Base-by-base conservation (phyloP, 2,113 vertebrate species). In the Gavia stellata region DNA sequence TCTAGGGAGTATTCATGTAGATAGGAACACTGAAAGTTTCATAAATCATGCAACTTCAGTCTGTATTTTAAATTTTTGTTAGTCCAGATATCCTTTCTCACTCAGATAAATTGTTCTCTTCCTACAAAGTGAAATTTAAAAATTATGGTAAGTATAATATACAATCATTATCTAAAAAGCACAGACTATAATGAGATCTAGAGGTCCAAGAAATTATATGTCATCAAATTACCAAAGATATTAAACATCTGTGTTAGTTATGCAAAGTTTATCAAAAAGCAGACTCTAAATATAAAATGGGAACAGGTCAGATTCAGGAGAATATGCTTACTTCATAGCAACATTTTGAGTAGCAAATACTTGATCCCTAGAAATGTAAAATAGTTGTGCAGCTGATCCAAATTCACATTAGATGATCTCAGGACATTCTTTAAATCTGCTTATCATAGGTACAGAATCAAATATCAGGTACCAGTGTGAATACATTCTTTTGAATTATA, bases 161-260 rank as follows among this genome's bases (percentile, higher is more conserved):
- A 36, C 38, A 91, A 15, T 66, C 7, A 7, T 83, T 84, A 89
- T 90, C 74, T 94, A 49, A 83, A 90, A 92, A 88, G 14, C 9
- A 45, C 45, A 81, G 40, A 34, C 33, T 91, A 21, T 72, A 67
- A 75, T 75, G 47, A 92, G 47, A 92, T 88, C 12, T 80, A 72
- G 61, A 77, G 20, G 59, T 88, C 72, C 75, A 80, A 92, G 80
- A 86, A 77, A 96, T 74, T 55, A 45, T 44, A 56, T 59, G 40
- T 89, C 66, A 81, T 65, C 61, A 89, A 50, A 82, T 86, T 72
- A 63, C 28, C 88, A 56, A 67, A n/a, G 81, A 94, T 61, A 61
- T 52, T 91, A 86, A 95, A 90, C 92, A 96, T 84, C 92, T 93
- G 83, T 88, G 45, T 80, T 88, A 44, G 81, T 53, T 95, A 53